Evolutionary conservation across 2,797 vertebrate genomes (phyloP), one percentile per base, ranked within the genome.

Genomic region (Muscicapa striata): DNA sequence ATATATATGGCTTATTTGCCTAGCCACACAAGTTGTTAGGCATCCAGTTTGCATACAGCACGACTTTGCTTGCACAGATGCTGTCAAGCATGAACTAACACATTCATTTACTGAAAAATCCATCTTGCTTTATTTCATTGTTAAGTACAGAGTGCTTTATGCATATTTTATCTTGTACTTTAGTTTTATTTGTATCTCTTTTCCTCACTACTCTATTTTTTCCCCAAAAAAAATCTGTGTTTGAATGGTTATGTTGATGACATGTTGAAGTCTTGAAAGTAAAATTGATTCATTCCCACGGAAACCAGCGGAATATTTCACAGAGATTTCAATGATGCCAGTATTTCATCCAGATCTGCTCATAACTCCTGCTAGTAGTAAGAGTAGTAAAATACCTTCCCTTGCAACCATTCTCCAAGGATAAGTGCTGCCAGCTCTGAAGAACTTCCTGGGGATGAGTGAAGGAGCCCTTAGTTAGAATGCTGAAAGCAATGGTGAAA

Each of bases 11-110:
- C 68, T 84, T 95, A 49, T 90, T 96, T 96, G 77, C 84, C 74
- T 70, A 95, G 59, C 92, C 80, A 86, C 73, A 92, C 89, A 88
- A 92, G 77, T 90, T 81, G 84, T 82, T 88, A 88, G 43, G 82
- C 76, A 74, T 86, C 48, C 38, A 24, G 86, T 95, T 93, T 95
- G 73, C 89, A 92, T 94, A 76, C 79, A 95, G 79, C 76, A 90
- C 82, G 74, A 87, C 88, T 92, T 92, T 51, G 30, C 92, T 93
- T 91, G 73, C 79, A 88, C 76, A 92, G 83, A 88, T 55, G 76
- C 76, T 88, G 85, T 76, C 69, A 58, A 86, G 43, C 55, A 75
- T 76, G 76, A 91, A 36, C 62, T 90, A 72, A 84, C 55, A 27
- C 20, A 61, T 86, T 89, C 24, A 90, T 63, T 86, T 93, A 75